Percentiles rank a stretch among this genome's conserved stretches.
Conservation (phyloP, 2,888 invertebrate genomes). For the Parochlus steinenii region DNA sequence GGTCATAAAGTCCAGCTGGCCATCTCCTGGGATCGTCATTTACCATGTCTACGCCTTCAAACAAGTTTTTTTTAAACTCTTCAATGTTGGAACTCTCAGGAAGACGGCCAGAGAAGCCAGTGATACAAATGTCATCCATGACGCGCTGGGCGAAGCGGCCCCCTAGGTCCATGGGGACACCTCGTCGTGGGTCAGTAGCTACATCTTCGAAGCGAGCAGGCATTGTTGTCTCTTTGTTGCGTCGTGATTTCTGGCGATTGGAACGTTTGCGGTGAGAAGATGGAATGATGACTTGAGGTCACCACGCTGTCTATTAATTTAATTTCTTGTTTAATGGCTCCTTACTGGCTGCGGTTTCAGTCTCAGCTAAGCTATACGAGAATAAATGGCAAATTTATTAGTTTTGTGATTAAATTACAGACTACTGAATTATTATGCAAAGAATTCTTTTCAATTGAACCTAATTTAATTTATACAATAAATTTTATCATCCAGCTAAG, state of each 20-base stretch:
- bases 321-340: no score
- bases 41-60: slow-evolving; percentile 82
- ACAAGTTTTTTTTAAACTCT: slow-evolving; percentile 82
- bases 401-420: no score
- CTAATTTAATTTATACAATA: no score
- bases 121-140: slow-evolving; percentile 57
- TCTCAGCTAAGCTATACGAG: no score
- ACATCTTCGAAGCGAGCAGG: slow-evolving; percentile 49
- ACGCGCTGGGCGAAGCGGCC: slow-evolving; percentile 28
- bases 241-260: slow-evolving; percentile 11
- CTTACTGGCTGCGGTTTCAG: no score
- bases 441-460: no score
- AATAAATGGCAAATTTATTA: no score
- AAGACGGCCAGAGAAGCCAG: slow-evolving; percentile 72
- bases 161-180: slow-evolving; percentile 22
- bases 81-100: slow-evolving; percentile 83
- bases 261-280: slow-evolving; percentile 8
- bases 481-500: no score
- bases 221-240: slow-evolving; percentile 32
- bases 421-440: no score
- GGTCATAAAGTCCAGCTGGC: slow-evolving; percentile 63
- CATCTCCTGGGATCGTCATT: slow-evolving; percentile 84
- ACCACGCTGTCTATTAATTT: no score
- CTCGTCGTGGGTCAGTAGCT: slow-evolving; percentile 24
- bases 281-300: slow-evolving; percentile 10